A percentile compares a stretch with the other conserved stretches of the same genome.
Conservation (phyloP, 2,797 vertebrate species). For the Coregonus sp. region DNA sequence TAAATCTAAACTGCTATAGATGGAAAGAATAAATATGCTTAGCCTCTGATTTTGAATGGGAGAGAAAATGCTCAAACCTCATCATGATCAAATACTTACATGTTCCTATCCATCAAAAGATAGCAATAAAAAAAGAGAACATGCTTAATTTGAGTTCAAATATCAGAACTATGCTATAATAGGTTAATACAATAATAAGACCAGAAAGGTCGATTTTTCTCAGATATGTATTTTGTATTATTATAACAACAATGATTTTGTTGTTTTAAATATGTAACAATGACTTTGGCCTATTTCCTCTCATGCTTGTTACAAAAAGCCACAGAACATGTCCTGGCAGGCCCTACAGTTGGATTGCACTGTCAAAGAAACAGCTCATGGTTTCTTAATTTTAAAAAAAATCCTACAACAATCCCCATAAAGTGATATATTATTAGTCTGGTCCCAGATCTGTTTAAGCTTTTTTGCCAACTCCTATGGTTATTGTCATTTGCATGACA, state of each 20-base stretch:
- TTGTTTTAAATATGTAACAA: not conserved
- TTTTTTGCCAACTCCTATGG: too few relatives aligned
- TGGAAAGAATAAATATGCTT: constrained; percentile 30
- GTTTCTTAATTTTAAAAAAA: too few relatives aligned
- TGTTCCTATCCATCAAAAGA: constrained; percentile 69
- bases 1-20: constrained; percentile 88
- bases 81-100: constrained; percentile 71
- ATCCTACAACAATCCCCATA: too few relatives aligned
- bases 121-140: constrained; percentile 59
- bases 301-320: constrained; percentile 17
- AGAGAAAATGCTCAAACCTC: not conserved
- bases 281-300: constrained; percentile 16
- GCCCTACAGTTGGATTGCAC: constrained; percentile 35
- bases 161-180: not conserved
- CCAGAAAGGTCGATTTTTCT: not conserved
- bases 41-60: constrained; percentile 5
- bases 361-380: not conserved
- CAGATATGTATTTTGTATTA: not conserved
- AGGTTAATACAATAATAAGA: too few relatives aligned
- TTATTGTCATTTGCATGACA: not conserved
- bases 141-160: constrained; percentile 25
- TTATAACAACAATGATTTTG: constrained; percentile 11
- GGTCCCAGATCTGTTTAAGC: too few relatives aligned
- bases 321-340: constrained; percentile 43
- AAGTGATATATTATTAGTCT: too few relatives aligned